A percentile compares a stretch with the other conserved stretches of the same genome.
These are phyloP conservation scores for Cladopsammia gracilis DNA, from an alignment of 64 coral and sea anemone species.

Conservation along the genomic window DNA sequence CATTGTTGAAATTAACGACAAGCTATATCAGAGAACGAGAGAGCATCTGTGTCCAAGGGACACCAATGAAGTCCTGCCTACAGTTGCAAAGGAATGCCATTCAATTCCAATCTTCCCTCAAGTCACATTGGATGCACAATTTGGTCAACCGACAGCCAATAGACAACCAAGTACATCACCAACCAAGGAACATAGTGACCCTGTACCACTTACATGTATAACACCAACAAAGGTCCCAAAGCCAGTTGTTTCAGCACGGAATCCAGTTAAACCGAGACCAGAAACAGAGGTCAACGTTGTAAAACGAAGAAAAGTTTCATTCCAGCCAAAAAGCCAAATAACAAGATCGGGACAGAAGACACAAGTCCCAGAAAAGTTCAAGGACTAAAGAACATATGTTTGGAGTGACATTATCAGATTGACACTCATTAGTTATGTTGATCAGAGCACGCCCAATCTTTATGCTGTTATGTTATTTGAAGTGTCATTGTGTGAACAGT, in stretches of 20 bases:
- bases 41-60: conserved; percentile 29
- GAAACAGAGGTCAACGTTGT: background rate
- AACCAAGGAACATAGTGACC: background rate
- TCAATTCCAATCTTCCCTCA: too few species aligned
- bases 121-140: too few species aligned
- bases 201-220: background rate
- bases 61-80: background rate
- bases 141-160: too few species aligned
- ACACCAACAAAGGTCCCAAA: background rate
- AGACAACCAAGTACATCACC: too few species aligned
- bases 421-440: too few species aligned
- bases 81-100: too few species aligned
- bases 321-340: conserved; percentile 44
- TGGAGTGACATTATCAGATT: too few species aligned
- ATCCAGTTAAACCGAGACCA: background rate
- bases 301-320: conserved; percentile 2
- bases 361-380: conserved; percentile 55
- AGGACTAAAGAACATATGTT: conserved; percentile 6
- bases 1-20: conserved; percentile 58
- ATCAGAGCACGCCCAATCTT: too few species aligned
- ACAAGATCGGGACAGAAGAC: conserved; percentile 31
- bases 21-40: conserved; percentile 59
- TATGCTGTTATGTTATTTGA: too few species aligned
- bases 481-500: too few species aligned
- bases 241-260: background rate